phyloP scores from a whole-genome alignment of 2,113 vertebrate genomes.

The Chamaetylas fuelleborni region DNA sequence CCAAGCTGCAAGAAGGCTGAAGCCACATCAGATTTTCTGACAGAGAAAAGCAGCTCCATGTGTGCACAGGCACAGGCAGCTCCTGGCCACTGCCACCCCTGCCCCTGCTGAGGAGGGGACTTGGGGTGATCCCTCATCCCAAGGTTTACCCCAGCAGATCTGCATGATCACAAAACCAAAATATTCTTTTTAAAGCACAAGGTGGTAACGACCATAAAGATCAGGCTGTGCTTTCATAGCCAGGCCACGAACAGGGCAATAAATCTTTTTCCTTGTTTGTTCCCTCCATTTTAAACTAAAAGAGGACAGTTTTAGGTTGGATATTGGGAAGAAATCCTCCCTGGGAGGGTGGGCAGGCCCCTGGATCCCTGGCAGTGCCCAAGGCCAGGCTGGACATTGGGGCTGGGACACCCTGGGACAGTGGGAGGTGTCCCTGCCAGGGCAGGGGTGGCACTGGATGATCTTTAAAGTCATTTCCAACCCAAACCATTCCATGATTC shows the following conservation, averaged over 20 bases:
- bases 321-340: background rate
- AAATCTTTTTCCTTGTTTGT: background rate
- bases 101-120: background rate
- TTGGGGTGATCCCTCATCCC: fast-evolving
- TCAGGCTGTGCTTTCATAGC: background rate
- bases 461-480: background rate
- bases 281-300: background rate
- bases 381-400: background rate
- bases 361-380: background rate
- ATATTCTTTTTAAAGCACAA: background rate
- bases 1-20: fast-evolving
- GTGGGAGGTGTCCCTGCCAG: background rate
- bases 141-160: background rate
- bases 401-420: background rate
- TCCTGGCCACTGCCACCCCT: background rate
- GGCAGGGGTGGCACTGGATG: fast-evolving
- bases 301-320: background rate
- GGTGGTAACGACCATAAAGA: fast-evolving
- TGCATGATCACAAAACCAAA: background rate
- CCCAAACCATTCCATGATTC: background rate
- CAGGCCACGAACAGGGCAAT: background rate
- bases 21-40: fast-evolving
- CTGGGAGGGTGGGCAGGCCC: fast-evolving
- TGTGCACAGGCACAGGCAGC: background rate
- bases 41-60: fast-evolving